phyloP scores from a whole-genome alignment of 2,888 invertebrate species.

The Rhagium mordax region DNA sequence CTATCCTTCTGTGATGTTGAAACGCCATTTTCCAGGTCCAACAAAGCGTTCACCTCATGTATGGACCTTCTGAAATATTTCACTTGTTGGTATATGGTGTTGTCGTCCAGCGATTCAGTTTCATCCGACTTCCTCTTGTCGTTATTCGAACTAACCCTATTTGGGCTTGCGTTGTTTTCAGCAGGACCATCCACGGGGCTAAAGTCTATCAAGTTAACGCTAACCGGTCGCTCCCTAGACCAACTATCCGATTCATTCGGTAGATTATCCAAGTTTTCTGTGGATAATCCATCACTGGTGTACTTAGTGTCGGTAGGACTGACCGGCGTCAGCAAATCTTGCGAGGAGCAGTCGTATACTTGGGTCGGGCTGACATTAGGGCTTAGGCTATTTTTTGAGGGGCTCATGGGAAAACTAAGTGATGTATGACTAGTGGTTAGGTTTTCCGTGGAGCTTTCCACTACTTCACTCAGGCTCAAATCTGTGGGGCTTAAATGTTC shows the following conservation, averaged over 20 bases:
- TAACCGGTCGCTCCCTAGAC: constrained; percentile 48
- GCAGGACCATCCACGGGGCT: constrained; percentile 54
- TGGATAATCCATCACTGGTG: constrained; percentile 53
- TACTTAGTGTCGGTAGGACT: constrained; percentile 52
- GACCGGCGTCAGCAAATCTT: constrained; percentile 49
- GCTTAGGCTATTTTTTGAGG: constrained; percentile 62
- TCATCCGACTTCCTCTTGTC: constrained; percentile 66
- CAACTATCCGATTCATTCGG: constrained; percentile 42
- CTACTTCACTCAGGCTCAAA: constrained; percentile 64
- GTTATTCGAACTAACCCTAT: constrained; percentile 47
- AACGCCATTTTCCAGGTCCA: constrained; percentile 64
- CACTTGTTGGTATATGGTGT: constrained; percentile 81
- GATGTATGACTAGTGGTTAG: constrained; percentile 70
- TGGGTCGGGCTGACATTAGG: constrained; percentile 65
- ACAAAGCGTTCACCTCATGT: constrained; percentile 80
- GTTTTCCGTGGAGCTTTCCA: constrained; percentile 64
- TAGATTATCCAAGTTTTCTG: constrained; percentile 47
- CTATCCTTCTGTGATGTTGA: constrained; percentile 11
- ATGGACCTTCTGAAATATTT: constrained; percentile 83
- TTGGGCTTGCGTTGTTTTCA: constrained; percentile 43
- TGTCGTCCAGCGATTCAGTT: constrained; percentile 65
- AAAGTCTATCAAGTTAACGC: constrained; percentile 64
- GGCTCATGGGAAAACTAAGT: constrained; percentile 64
- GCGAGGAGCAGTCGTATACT: constrained; percentile 48
- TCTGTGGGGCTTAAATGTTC: constrained; percentile 60